Base-by-base conservation (phyloP, 2,113 vertebrate genomes). In the Xiphorhynchus elegans region DNA sequence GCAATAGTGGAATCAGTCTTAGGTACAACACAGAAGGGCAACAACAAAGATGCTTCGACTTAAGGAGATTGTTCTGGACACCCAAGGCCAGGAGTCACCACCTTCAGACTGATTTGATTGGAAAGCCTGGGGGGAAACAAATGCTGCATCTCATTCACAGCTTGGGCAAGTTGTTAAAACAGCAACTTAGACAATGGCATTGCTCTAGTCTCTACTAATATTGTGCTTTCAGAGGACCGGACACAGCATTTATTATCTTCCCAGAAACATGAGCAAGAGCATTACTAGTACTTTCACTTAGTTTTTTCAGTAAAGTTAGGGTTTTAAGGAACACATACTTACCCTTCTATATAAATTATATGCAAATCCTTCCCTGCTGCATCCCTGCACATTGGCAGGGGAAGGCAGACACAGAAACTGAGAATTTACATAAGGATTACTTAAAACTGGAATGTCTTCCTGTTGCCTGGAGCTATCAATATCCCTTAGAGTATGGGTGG, bases 101-200 rank as follows among this genome's bases (percentile, higher is more conserved):
- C 7, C 39, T 68, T 26, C 72, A 81, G 53, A 28, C 23, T 33
- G 7, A 50, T 62, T 55, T 67, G 16, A 26, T 24, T 47, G 55
- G 8, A 68, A 31, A 53, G 21, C 6, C 7, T 33, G 5, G 3
- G 6, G 12, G 25, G 18, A 75, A 37, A 73, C 4, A 74, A 84
- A 17, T 29, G 4, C 10, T 58, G 14, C 11, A 4, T 9, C 42
- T 87, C 26, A 50, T 17, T 49, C 63, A 39, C 21, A 52, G 2
- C 13, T 18, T 15, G 7, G 17, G 6, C 20, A 78, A 75, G 33
- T 10, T 67, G 13, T 17, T 81, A 15, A n/a, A 77, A 72, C 7
- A 53, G 19, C 9, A 17, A 2, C 14, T 75, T 28, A 6, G 4
- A 11, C 15, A 17, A 5, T 1, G 0, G 19, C 11, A 39, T n/a